phyloP scores from a whole-genome alignment of 2,888 invertebrate species.

The Nemotelus nigrinus region DNA sequence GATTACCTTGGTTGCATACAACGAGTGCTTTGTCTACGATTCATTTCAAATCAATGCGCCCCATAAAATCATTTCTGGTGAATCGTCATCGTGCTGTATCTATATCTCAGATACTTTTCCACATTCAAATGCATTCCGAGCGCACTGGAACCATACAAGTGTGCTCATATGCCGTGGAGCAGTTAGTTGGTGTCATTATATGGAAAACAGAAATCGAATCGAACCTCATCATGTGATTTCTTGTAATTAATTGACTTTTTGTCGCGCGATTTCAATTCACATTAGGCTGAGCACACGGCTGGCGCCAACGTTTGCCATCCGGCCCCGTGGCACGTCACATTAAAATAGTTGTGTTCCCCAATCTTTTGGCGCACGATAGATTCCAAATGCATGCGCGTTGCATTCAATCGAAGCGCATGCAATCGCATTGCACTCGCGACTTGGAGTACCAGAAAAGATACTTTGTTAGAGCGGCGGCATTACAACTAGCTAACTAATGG shows the following conservation, averaged over 20 bases:
- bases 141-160: slow-evolving; percentile 1
- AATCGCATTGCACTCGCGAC: background rate
- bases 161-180: background rate
- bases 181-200: background rate
- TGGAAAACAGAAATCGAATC: slow-evolving; percentile 11
- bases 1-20: no score
- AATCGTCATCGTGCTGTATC: background rate
- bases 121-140: slow-evolving; percentile 15
- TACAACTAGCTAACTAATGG: slow-evolving; percentile 2
- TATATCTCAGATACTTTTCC: slow-evolving; percentile 6
- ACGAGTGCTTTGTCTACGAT: no score
- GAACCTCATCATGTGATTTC: slow-evolving; percentile 21
- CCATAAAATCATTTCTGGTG: background rate
- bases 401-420: no score
- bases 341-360: slow-evolving; percentile 35
- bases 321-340: slow-evolving; percentile 16
- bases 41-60: no score
- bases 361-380: slow-evolving; percentile 16
- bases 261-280: slow-evolving; percentile 38
- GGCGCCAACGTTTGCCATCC: slow-evolving; percentile 23
- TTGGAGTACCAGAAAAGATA: slow-evolving; percentile 1
- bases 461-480: background rate
- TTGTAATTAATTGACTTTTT: slow-evolving; percentile 42
- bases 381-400: background rate
- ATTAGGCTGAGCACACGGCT: background rate